Percentiles rank a stretch among this genome's conserved stretches.
phyloP scores from a whole-genome alignment of 2,797 vertebrate genomes.

The Cephalopachus bancanus region DNA sequence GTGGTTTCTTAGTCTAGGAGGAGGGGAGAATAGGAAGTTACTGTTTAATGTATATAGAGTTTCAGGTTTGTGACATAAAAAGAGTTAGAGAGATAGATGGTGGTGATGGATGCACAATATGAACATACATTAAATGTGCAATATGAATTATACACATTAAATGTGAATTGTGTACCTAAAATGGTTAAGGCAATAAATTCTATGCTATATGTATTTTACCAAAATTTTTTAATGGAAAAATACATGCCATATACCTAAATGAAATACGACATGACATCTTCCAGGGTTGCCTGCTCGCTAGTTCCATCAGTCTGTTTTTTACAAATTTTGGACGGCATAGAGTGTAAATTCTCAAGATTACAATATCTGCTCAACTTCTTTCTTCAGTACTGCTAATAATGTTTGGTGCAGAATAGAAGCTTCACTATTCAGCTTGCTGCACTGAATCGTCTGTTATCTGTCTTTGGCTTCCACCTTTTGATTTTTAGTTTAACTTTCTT shows the following conservation, averaged over 20 bases:
- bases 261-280: not conserved
- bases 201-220: not conserved
- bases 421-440: rapidly evolving
- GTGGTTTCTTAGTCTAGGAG: too few species aligned
- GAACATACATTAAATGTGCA: not conserved
- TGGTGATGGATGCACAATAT: not conserved
- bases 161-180: too few species aligned
- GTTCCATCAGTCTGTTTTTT: not conserved
- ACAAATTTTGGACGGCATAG: not conserved
- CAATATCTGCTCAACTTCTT: not conserved
- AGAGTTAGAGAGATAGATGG: not conserved
- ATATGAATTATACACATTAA: not conserved
- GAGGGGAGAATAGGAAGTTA: not conserved
- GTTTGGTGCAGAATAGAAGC: not conserved
- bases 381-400: not conserved
- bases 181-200: not conserved
- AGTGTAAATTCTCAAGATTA: not conserved
- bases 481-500: not conserved
- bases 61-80: not conserved
- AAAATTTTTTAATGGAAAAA: not conserved
- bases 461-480: not conserved
- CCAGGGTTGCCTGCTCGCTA: not conserved
- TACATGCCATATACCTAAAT: not conserved
- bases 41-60: not conserved
- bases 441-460: not conserved